These are phyloP conservation scores for Cantharis flavilabris DNA, from an alignment of 2,888 invertebrate genomes.

Conservation along the genomic window DNA sequence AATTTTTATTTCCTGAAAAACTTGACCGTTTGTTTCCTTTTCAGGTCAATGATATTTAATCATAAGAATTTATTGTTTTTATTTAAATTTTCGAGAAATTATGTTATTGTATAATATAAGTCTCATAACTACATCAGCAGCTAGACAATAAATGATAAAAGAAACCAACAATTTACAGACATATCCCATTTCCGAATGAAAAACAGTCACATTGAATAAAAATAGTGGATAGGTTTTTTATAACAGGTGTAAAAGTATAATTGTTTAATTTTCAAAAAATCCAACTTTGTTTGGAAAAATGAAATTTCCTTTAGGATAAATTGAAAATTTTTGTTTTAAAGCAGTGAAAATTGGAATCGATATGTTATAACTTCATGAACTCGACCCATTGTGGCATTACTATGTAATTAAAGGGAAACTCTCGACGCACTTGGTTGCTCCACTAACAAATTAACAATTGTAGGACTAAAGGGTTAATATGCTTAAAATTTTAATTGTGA, in stretches of 20 bases:
- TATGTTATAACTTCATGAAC: background rate
- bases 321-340: background rate
- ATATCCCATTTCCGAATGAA: background rate
- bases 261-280: too few relatives aligned
- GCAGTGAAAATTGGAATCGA: background rate
- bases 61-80: background rate
- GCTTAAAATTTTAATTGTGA: slow-evolving; percentile 59
- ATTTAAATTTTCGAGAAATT: background rate
- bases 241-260: too few relatives aligned
- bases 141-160: background rate
- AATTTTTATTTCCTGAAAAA: too few relatives aligned
- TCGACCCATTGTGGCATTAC: slow-evolving; percentile 26
- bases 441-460: slow-evolving; percentile 50
- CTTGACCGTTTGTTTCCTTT: background rate
- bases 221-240: background rate
- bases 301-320: too few relatives aligned
- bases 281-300: too few relatives aligned
- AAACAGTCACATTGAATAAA: background rate
- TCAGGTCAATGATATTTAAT: background rate
- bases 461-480: slow-evolving; percentile 55
- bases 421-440: slow-evolving; percentile 40
- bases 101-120: background rate
- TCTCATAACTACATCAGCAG: background rate
- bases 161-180: background rate
- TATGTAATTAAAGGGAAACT: slow-evolving; percentile 39